Base-by-base conservation (phyloP, 1,140 invertebrate species). In the Ostrea edulis region DNA sequence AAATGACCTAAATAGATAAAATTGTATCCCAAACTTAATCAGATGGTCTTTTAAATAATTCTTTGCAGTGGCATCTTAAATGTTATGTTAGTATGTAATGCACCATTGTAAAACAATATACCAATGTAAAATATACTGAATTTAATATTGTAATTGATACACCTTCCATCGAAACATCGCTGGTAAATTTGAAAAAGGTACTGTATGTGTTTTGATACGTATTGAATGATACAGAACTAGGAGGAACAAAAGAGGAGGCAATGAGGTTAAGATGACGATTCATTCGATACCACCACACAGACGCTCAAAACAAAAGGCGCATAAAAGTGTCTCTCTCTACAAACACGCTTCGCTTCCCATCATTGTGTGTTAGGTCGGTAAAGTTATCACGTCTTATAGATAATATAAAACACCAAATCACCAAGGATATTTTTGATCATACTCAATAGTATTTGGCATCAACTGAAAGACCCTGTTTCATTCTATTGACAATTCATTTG, bases 371-470 rank as follows among this genome's bases (percentile, higher is more conserved):
- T 25, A 14, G 68, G 68, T 71, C 68, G 68, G 22, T 71, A 25
- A 25, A 71, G 68, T 71, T 71, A 71, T 71, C 68, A 25, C 22
- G 68, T 29, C 68, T 71, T 71, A 71, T 71, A 71, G 68, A 71
- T 71, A 71, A 71, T 71, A 71, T 71, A 71, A 71, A 71, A 71
- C 68, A 71, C 29, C 68, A 71, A 71, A 71, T 71, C 68, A 71
- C 68, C 68, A 35, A 71, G 68, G 68, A 71, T 71, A 71, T 71
- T 71, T 44, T 71, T 71, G 68, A 71, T 71, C 29, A 71, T 71
- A 25, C 68, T 71, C 68, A 71, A 71, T 71, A 71, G 68, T 71
- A 29, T 25, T 25, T 71, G 68, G 12, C 68, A 71, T 71, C 68
- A 25, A 29, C 68, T 25, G 29, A 71, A 71, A 29, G 22, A 71